Evolutionary conservation across 2,888 invertebrate species (phyloP), one percentile per base, ranked within the genome.

Genomic region (Heliconius erato): DNA sequence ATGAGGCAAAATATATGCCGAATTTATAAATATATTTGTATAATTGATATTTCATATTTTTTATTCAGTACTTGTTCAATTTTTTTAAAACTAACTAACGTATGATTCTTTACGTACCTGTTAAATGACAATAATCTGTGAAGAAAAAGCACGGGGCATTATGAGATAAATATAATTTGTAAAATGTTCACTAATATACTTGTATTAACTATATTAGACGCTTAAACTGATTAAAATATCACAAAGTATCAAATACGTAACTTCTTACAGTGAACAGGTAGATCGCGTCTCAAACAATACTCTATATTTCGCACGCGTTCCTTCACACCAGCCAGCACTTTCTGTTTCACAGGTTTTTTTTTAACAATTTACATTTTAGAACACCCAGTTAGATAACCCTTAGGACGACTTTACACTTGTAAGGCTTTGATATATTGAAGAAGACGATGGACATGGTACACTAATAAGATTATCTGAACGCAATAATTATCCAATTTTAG

Each of bases 281-380:
- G 80, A 84, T 79, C 67, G 67, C 79, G 80, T 84, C 79, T 82
- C 80, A 79, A 79, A 84, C 82, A 82, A 82, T 84, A 83, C 54
- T 40, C 74, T 40, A 78, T 40, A 40, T 44, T 93, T 94, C 94
- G 88, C 94, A 94, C 93, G 93, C 88, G 91, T 89, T 90, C 90
- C 86, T 92, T 93, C 90, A 90, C 91, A 92, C 89, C 49, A 68
- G 7, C 89, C 32, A 49, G 23, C 89, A 91, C 93, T 94, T 93
- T 94, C 93, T 87, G 91, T 94, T 94, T 93, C 92, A 87, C 89
- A 83, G 79, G 84, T 84, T 83, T 80, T 85, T 85, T 77, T 63
- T 78, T 28, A 49, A 79, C 69, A 78, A 67, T 78, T 78, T 67
- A 67, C 23, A 68, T 67, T 78, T 78, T 49, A 78, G 65, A 78